Evolutionary conservation across 2,113 vertebrate species (phyloP).

Genomic region (Aphelocoma coerulescens): DNA sequence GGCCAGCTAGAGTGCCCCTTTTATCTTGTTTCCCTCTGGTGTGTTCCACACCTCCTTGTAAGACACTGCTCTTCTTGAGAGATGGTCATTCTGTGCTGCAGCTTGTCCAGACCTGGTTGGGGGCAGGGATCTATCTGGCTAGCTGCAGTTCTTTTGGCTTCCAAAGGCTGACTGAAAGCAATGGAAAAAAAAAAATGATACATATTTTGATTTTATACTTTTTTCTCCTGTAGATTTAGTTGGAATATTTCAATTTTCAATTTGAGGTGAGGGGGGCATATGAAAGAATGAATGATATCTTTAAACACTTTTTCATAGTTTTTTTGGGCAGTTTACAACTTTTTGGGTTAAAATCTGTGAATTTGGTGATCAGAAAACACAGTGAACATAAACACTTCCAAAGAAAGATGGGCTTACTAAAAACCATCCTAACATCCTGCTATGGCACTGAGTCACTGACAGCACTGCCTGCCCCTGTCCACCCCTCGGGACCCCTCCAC

Average conservation of each 20-base stretch:
- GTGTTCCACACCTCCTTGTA: accelerated
- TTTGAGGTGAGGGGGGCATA: neutral
- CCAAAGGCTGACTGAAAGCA: neutral
- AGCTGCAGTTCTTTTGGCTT: neutral
- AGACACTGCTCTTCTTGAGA: neutral
- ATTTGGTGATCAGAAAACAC: neutral
- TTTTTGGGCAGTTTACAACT: accelerated
- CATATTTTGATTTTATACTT: neutral
- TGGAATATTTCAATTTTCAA: neutral
- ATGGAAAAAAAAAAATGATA: neutral
- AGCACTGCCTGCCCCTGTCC: neutral
- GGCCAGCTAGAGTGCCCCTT: neutral
- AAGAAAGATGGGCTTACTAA: neutral
- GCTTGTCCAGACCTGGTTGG: neutral
- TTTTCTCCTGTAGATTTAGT: neutral
- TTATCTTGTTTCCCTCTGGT: neutral
- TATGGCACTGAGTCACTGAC: neutral
- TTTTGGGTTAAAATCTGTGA: neutral
- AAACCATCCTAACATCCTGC: neutral
- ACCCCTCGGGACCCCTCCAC: accelerated
- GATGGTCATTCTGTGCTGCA: accelerated
- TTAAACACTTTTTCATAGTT: neutral
- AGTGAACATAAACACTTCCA: neutral
- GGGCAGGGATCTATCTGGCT: accelerated
- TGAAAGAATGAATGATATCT: neutral